phyloP scores from a whole-genome alignment of 2,888 invertebrate genomes.

The Ennomos erosarius region DNA sequence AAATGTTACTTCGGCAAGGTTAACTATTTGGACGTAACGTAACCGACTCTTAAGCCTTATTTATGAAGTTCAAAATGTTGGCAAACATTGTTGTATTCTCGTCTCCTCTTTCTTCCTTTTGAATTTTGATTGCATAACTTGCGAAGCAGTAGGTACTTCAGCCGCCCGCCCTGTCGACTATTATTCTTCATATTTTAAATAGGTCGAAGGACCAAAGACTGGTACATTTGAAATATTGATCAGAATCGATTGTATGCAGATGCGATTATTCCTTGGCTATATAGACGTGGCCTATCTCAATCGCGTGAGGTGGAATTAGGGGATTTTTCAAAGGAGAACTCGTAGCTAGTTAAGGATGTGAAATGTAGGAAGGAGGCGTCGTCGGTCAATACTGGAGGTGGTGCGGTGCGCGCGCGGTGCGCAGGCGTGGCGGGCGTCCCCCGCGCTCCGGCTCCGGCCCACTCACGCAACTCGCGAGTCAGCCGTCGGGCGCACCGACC shows the following conservation, averaged over 20 bases:
- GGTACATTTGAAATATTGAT: slow-evolving; percentile 3
- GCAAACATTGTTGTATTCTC: slow-evolving; percentile 34
- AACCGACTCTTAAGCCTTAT: slow-evolving; percentile 16
- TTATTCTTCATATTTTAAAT: slow-evolving; percentile 25
- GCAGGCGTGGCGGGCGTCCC: slow-evolving; percentile 73
- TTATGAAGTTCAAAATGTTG: slow-evolving; percentile 30
- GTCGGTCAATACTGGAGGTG: slow-evolving; percentile 85
- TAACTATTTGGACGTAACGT: slow-evolving; percentile 17
- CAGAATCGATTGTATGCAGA: slow-evolving; percentile 28
- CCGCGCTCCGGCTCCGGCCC: slow-evolving; percentile 59
- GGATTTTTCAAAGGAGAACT: slow-evolving; percentile 81
- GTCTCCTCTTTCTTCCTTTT: slow-evolving; percentile 33
- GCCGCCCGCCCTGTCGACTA: slow-evolving; percentile 21
- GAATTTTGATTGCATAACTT: slow-evolving; percentile 45
- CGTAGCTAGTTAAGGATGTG: slow-evolving; percentile 83
- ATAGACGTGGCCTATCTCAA: slow-evolving; percentile 76
- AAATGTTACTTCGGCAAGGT: background rate
- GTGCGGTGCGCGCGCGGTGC: slow-evolving; percentile 76
- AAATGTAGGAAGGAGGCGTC: slow-evolving; percentile 83
- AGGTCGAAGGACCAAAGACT: slow-evolving; percentile 7
- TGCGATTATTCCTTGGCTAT: slow-evolving; percentile 53
- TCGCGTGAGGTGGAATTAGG: slow-evolving; percentile 72
- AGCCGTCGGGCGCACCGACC: slow-evolving; percentile 80
- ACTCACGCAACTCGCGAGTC: slow-evolving; percentile 82
- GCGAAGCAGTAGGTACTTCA: slow-evolving; percentile 32